These are phyloP conservation scores for Caenorhabditis parvicauda DNA, from an alignment of 2,888 invertebrate genomes.

Conservation along the genomic window DNA sequence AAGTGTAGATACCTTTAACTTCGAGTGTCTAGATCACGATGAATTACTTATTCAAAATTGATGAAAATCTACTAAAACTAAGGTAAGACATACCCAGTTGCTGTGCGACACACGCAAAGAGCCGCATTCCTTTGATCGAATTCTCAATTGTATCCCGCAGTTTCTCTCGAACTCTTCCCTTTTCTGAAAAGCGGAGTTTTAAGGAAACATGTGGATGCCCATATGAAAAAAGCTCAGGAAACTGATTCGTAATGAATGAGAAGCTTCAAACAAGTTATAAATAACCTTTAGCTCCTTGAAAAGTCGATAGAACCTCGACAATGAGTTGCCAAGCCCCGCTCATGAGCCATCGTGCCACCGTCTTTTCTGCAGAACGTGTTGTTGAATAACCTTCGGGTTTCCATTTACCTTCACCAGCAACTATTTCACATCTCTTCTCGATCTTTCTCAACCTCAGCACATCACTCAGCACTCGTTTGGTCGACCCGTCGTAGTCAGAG, in stretches of 20 bases:
- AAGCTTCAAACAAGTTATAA: neutral
- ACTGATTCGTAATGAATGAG: neutral
- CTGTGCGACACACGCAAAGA: slow-evolving; percentile 37
- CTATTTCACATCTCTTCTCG: slow-evolving; percentile 4
- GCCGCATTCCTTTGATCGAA: slow-evolving; percentile 38
- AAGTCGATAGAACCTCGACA: slow-evolving; percentile 38
- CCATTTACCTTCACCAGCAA: slow-evolving; percentile 8
- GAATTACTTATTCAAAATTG: neutral
- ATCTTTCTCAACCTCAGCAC: slow-evolving; percentile 34
- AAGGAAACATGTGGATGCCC: neutral
- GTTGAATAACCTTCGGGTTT: neutral
- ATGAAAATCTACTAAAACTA: neutral
- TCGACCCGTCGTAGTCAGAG: slow-evolving; percentile 37
- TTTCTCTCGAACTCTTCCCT: slow-evolving; percentile 27
- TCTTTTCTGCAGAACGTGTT: too few species aligned
- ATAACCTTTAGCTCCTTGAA: slow-evolving; percentile 25
- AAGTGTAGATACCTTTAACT: neutral
- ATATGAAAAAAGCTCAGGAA: neutral
- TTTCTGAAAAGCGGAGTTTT: slow-evolving; percentile 1
- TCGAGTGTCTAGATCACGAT: neutral
- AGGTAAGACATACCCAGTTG: slow-evolving; percentile 20
- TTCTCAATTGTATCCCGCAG: slow-evolving; percentile 36
- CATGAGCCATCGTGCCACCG: slow-evolving; percentile 37
- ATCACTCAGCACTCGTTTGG: slow-evolving; percentile 36
- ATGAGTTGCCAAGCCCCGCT: slow-evolving; percentile 39